Conservation (phyloP, 2,113 vertebrate species). For the Sphyrna mokarran region DNA sequence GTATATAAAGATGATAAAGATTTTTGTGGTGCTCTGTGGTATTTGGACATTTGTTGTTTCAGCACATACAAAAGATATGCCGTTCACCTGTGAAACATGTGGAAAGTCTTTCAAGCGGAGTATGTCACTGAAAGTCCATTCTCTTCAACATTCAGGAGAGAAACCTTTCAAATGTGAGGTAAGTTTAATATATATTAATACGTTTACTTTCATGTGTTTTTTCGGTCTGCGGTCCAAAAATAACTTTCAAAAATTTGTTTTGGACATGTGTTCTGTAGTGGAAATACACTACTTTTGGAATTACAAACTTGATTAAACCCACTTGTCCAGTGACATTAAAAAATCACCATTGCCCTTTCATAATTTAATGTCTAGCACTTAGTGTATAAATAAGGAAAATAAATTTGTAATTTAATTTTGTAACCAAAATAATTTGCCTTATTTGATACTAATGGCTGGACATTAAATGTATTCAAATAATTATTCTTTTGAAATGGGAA, state of each 20-base stretch:
- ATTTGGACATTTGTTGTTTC: conserved; percentile 38
- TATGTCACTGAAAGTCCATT: conserved; percentile 98
- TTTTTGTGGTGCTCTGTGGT: neutral
- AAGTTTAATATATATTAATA: conserved; percentile 43
- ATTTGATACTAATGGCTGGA: neutral
- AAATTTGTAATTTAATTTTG: neutral
- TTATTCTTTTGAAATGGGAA: neutral
- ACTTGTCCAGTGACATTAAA: neutral
- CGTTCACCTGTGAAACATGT: conserved; percentile 96
- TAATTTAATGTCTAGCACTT: neutral
- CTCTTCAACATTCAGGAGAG: conserved; percentile 92
- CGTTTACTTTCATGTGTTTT: neutral
- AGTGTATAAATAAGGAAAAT: too few relatives aligned
- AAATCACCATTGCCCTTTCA: neutral
- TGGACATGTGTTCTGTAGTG: neutral
- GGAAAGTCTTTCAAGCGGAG: conserved; percentile 97
- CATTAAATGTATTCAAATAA: neutral
- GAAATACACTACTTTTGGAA: neutral
- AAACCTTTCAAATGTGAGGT: conserved; percentile 97
- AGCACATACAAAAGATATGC: conserved; percentile 99
- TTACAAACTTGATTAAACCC: neutral
- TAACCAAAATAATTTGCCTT: neutral
- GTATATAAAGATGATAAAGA: neutral
- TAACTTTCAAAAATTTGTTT: neutral
- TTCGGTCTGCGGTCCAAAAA: neutral